Conservation (phyloP, 2,797 vertebrate genomes). For the Apodemus agrarius region DNA sequence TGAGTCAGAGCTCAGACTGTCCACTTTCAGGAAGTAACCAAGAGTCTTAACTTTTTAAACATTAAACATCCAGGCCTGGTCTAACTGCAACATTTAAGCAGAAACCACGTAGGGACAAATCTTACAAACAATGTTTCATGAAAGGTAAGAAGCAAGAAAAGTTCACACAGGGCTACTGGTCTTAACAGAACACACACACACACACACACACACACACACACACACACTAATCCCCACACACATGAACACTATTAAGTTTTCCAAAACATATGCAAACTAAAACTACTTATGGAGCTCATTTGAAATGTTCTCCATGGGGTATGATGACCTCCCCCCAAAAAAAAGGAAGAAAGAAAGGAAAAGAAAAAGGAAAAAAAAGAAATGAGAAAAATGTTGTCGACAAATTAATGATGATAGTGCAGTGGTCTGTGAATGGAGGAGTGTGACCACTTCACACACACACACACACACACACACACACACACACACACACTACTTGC, state of each 20-base stretch:
- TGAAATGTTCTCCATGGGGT: not conserved
- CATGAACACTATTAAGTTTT: not conserved
- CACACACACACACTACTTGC: not conserved
- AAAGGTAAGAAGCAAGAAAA: slow-evolving; percentile 28
- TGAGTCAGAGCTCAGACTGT: not conserved
- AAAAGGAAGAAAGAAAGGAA: not conserved
- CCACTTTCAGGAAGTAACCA: not conserved
- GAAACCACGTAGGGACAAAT: not conserved
- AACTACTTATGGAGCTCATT: slow-evolving; percentile 49
- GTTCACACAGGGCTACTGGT: not conserved
- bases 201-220: slow-evolving; percentile 20
- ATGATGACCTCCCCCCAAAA: not conserved
- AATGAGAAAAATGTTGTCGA: not conserved
- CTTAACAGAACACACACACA: not conserved
- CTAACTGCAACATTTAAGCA: not conserved
- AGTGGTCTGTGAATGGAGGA: not conserved
- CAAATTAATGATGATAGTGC: not conserved
- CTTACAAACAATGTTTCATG: not conserved
- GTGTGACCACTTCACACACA: not conserved
- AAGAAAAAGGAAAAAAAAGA: not conserved
- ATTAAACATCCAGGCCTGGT: not conserved
- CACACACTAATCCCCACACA: slow-evolving; percentile 3
- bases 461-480: no score
- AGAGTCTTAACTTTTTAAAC: not conserved
- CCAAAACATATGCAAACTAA: not conserved